Evolutionary conservation across 2,888 invertebrate species (phyloP), one percentile per base, ranked within the genome.

Genomic region (Drosophila anceps): DNA sequence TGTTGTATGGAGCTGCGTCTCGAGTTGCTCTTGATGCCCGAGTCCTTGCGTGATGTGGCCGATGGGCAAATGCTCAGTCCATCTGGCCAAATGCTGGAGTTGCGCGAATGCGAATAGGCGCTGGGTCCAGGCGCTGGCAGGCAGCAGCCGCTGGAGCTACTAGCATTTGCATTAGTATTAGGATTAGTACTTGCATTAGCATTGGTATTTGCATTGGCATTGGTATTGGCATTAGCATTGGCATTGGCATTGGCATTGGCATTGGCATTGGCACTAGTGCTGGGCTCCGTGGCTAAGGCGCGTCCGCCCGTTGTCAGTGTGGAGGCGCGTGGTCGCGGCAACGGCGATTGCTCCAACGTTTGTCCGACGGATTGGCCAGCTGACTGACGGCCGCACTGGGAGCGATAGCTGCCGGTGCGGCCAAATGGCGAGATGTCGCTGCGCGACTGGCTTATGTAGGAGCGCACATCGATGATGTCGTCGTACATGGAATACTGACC

Each of bases 21-120:
- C 83, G 97, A 97, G 64, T 96, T 97, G 92, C 97, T 97, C 83
- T 96, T 95, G 69, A 97, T 97, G 13, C 97, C 97, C 12, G 97
- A 97, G 92, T 97, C 97, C 93, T 97, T 97, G 66, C 97, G 94
- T 83, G 97, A 97, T 87, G 96, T 96, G 59, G 96, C 95, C 3
- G 96, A 96, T 0, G 96, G 95, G 74, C 96, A 96, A 67, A 96
- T 94, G 92, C 96, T 96, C 76, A 96, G 93, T 64, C 95, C 94
- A 90, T 97, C 96, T 29, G 95, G 95, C 48, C 90, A 91, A 35
- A 91, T 89, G 67, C 90, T 88, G 4, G 89, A 92, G 74, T 92
- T 92, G 41, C 91, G 90, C 12, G 90, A 88, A 18, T 90, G 85
- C 2, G 82, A 66, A 12, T 79, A 72, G 13, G 62, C 43, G 0